phyloP scores from a whole-genome alignment of 1,140 invertebrate genomes.

The Drosophila lowei region DNA sequence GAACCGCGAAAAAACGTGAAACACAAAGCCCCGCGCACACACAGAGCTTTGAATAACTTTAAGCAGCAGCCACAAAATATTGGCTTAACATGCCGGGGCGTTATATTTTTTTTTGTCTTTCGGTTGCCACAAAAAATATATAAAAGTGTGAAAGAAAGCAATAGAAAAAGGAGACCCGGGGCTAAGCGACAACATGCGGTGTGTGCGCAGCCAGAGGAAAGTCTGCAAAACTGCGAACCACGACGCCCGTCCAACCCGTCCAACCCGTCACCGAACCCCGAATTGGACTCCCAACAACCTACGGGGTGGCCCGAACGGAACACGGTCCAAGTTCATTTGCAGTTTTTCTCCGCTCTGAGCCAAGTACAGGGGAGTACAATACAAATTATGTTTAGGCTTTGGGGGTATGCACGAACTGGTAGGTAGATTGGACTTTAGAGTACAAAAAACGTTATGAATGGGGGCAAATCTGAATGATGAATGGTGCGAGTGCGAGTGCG shows the following conservation, averaged over 20 bases:
- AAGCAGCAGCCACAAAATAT: slow-evolving; percentile 73
- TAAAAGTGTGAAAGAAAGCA: slow-evolving; percentile 23
- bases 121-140: slow-evolving; percentile 25
- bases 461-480: slow-evolving; percentile 16
- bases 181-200: slow-evolving; percentile 56
- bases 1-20: slow-evolving; percentile 26
- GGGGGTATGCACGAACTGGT: slow-evolving; percentile 3
- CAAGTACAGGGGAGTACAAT: slow-evolving; percentile 37
- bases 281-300: too few species aligned
- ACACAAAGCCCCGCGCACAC: slow-evolving; percentile 20
- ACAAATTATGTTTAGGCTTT: slow-evolving; percentile 46
- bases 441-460: slow-evolving; percentile 31
- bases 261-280: too few species aligned
- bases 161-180: slow-evolving; percentile 13
- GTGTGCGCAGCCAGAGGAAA: slow-evolving; percentile 9
- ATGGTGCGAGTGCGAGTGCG: slow-evolving; percentile 9
- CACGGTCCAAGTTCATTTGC: slow-evolving; percentile 64
- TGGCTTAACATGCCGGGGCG: slow-evolving; percentile 69
- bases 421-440: background rate
- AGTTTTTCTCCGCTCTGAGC: slow-evolving; percentile 53
- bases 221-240: background rate
- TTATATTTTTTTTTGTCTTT: slow-evolving; percentile 56
- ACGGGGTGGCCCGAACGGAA: background rate
- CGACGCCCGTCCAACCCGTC: background rate
- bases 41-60: slow-evolving; percentile 72